Conservation (phyloP, 2,888 invertebrate species). For the Mylabris sibirica region DNA sequence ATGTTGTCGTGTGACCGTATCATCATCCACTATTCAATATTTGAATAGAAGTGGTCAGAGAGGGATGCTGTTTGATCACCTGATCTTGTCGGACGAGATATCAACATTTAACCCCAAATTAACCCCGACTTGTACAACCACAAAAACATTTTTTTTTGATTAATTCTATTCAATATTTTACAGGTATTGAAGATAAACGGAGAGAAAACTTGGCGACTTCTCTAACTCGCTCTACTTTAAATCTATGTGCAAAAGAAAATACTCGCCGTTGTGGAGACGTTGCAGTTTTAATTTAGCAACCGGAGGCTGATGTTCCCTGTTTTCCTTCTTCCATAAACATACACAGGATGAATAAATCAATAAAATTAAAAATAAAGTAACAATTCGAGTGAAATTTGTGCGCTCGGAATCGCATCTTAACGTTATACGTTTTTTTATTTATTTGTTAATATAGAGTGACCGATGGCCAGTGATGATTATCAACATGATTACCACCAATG, state of each 20-base stretch:
- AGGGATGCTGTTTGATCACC: conserved; percentile 8
- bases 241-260: conserved; percentile 50
- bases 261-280: conserved; percentile 49
- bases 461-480: conserved; percentile 50
- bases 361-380: conserved; percentile 41
- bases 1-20: conserved; percentile 34
- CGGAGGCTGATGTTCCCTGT: conserved; percentile 41
- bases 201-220: not conserved
- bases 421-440: not conserved
- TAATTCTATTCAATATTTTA: not conserved
- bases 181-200: not conserved
- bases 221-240: not conserved
- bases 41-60: conserved; percentile 20
- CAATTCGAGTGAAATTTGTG: not conserved
- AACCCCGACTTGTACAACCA: not conserved
- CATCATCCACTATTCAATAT: conserved; percentile 33
- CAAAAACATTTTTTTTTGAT: not conserved
- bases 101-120: conserved; percentile 6
- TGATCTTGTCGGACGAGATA: not conserved
- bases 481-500: conserved; percentile 44
- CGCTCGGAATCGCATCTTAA: too few relatives aligned
- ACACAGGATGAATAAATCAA: conserved; percentile 36
- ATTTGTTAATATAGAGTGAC: conserved; percentile 45
- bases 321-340: conserved; percentile 32
- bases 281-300: conserved; percentile 59